Evolutionary conservation across 2,113 vertebrate genomes (phyloP), one percentile per base, ranked within the genome.

Genomic region (Paraplagusia blochii): DNA sequence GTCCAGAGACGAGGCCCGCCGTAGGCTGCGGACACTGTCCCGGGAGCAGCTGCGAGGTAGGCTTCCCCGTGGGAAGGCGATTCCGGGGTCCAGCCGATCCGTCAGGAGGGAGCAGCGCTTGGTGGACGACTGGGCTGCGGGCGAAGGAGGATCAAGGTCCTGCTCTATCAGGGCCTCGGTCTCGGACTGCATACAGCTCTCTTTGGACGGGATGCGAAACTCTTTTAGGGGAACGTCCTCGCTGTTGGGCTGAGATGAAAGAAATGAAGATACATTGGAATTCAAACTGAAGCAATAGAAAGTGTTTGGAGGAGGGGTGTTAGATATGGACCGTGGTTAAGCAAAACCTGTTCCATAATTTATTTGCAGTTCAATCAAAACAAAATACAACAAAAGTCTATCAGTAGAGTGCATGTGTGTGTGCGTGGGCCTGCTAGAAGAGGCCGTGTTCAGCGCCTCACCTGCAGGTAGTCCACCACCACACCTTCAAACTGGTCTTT

Each of bases 401-500:
- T 4, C 22, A 38, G 11, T 38, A 10, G 10, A 17, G 19, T 33
- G 8, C 8, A 59, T 2, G 15, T 14, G 43, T 17, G 17, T 35
- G 14, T 33, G 44, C 15, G 39, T 43, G 11, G 19, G 9, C 52
- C 36, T 56, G 6, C 3, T 29, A 29, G 3, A 29, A 29, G 40
- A 13, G 54, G 9, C 5, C 13, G 48, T 53, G 15, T 55, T 2
- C 36, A 11, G 4, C 22, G 13, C 9, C 62, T 74, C 38, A 94
- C 93, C 91, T 93, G 91, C 85, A 92, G 77, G 77, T 90, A 93
- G 78, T 95, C 93, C 82, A 95, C 93, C 15, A 93, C 91, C 69
- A 94, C 92, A 33, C 92, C 92, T 85, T 94, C 94, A 83, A 93
- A 93, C 87, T 92, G 92, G 66, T 94, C 93, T 83, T 90, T 92